These are phyloP conservation scores for Daphoenositta chrysoptera DNA, from an alignment of 2,113 vertebrate species.

Conservation along the genomic window DNA sequence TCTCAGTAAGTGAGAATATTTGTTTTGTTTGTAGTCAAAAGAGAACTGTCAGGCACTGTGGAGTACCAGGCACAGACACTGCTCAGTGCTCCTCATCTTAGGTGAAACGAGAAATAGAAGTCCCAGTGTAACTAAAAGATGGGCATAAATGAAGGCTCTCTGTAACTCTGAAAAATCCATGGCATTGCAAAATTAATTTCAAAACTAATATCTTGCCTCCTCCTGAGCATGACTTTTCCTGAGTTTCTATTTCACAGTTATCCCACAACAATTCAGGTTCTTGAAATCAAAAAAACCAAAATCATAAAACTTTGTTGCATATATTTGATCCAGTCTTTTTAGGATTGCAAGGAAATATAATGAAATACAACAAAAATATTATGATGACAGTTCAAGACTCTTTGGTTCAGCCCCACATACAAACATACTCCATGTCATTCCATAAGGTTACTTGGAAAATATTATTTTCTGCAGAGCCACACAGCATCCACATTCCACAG, in stretches of 20 bases:
- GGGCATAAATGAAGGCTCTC: not conserved
- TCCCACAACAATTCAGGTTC: not conserved
- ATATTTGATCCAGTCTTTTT: not conserved
- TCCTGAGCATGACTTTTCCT: not conserved
- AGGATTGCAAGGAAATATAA: not conserved
- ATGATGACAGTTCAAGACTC: not conserved
- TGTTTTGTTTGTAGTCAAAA: not conserved
- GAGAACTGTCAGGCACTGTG: not conserved
- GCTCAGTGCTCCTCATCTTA: accelerated
- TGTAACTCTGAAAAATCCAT: not conserved
- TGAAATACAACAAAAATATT: not conserved
- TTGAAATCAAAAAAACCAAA: not conserved
- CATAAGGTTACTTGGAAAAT: not conserved
- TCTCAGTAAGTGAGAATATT: not conserved
- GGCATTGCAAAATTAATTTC: not conserved
- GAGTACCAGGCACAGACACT: not conserved
- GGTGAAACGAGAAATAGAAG: not conserved
- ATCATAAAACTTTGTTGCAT: no score
- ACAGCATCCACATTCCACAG: not conserved
- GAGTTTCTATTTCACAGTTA: not conserved
- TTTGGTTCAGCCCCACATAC: not conserved
- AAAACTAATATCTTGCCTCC: not conserved
- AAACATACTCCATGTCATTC: not conserved
- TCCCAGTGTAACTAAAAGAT: not conserved
- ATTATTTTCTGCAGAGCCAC: not conserved